phyloP scores from a whole-genome alignment of 2,113 vertebrate species.

The Pluvianellus socialis region DNA sequence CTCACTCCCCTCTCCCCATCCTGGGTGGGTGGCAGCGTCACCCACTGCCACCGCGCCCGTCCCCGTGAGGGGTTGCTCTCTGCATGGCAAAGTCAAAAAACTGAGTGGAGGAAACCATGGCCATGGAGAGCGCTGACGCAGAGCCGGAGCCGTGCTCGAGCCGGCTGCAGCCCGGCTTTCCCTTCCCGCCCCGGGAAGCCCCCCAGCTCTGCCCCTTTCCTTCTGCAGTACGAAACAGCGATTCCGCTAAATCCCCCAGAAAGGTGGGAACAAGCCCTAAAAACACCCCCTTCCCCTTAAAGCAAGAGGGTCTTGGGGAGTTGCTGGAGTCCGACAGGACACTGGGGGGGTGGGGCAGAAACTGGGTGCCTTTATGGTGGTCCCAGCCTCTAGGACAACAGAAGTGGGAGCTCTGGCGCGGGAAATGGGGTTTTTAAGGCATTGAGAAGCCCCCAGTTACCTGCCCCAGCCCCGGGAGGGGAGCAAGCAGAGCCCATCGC shows the following conservation, averaged over 20 bases:
- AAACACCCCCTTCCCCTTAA: neutral
- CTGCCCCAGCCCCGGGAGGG: neutral
- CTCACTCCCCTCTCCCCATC: neutral
- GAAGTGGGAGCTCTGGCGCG: neutral
- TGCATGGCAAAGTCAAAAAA: neutral
- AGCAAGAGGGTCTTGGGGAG: neutral
- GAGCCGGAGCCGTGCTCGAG: accelerated
- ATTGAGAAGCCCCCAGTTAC: neutral
- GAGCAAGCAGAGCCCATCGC: neutral
- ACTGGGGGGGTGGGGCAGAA: neutral
- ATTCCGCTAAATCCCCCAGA: neutral
- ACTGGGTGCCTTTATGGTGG: neutral
- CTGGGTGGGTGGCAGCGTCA: neutral
- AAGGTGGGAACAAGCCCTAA: neutral
- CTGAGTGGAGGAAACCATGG: neutral
- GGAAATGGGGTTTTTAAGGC: neutral
- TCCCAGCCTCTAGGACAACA: neutral
- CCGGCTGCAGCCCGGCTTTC: neutral
- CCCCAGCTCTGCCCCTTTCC: neutral
- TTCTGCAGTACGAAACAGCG: accelerated
- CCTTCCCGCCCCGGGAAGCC: neutral
- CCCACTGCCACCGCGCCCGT: accelerated
- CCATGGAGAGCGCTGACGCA: accelerated
- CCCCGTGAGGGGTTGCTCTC: neutral
- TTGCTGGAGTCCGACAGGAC: neutral